Conservation (phyloP, 2,797 vertebrate species). For the Syngnathus rostellatus region DNA sequence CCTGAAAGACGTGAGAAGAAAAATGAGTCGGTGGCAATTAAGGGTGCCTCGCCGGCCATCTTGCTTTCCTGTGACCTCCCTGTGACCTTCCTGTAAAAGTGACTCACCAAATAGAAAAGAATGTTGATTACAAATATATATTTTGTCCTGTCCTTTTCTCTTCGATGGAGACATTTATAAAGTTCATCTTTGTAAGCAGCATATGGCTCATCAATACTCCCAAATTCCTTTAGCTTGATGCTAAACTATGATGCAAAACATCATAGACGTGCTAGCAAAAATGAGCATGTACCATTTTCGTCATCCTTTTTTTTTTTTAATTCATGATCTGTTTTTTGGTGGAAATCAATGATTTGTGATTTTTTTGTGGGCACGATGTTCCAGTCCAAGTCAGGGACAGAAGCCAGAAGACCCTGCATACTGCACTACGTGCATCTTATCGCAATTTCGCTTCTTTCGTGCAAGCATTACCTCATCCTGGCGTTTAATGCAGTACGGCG, state of each 20-base stretch:
- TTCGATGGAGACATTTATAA: no score
- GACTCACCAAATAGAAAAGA: background rate
- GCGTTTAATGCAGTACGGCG: background rate
- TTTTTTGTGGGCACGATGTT: background rate
- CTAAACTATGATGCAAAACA: no score
- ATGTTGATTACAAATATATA: no score
- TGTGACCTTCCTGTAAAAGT: background rate
- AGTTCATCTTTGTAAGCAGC: no score
- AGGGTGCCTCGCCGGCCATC: background rate
- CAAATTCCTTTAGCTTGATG: no score
- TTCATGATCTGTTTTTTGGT: no score
- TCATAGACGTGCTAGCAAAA: no score
- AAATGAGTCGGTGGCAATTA: background rate
- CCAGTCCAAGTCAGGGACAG: background rate
- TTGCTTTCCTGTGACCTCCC: background rate
- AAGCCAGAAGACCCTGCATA: background rate
- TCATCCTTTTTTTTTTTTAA: no score
- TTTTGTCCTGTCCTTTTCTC: no score
- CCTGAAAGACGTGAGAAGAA: background rate
- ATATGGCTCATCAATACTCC: background rate
- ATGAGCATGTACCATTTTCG: no score
- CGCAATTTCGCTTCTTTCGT: background rate
- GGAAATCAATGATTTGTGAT: background rate
- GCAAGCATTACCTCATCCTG: background rate
- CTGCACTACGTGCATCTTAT: background rate